phyloP scores from a whole-genome alignment of 2,888 invertebrate genomes.

The Xylophagus ater region DNA sequence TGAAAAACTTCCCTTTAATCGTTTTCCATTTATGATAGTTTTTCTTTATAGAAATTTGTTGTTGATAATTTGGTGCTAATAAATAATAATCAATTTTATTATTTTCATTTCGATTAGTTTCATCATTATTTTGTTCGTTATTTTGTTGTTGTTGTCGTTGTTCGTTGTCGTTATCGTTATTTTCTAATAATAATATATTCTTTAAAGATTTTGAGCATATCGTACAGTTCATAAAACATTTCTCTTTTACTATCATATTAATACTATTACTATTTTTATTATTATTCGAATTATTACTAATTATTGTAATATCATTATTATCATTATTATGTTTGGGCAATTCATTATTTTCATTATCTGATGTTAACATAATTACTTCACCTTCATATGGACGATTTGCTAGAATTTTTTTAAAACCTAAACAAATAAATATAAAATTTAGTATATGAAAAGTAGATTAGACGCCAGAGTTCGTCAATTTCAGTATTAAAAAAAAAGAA shows the following conservation, averaged over 20 bases:
- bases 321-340: no score
- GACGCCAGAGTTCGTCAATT: no score
- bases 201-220: slow-evolving; percentile 27
- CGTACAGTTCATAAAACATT: slow-evolving; percentile 44
- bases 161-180: slow-evolving; percentile 3
- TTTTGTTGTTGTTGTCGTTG: neutral
- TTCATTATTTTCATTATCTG: slow-evolving; percentile 32
- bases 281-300: no score
- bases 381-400: slow-evolving; percentile 53
- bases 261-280: no score
- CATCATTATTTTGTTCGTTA: slow-evolving; percentile 16
- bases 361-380: slow-evolving; percentile 44
- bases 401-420: slow-evolving; percentile 52
- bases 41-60: slow-evolving; percentile 14
- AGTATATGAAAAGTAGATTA: no score
- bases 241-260: slow-evolving; percentile 37
- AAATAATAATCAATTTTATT: slow-evolving; percentile 12
- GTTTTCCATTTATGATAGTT: slow-evolving; percentile 42
- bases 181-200: neutral
- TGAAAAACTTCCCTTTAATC: slow-evolving; percentile 60
- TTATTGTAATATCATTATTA: no score
- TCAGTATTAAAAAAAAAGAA: no score
- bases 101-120: slow-evolving; percentile 3
- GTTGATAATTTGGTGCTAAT: slow-evolving; percentile 2
- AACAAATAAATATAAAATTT: no score